Conservation (phyloP, 2,888 invertebrate genomes). For the Aporophyla lueneburgensis region DNA sequence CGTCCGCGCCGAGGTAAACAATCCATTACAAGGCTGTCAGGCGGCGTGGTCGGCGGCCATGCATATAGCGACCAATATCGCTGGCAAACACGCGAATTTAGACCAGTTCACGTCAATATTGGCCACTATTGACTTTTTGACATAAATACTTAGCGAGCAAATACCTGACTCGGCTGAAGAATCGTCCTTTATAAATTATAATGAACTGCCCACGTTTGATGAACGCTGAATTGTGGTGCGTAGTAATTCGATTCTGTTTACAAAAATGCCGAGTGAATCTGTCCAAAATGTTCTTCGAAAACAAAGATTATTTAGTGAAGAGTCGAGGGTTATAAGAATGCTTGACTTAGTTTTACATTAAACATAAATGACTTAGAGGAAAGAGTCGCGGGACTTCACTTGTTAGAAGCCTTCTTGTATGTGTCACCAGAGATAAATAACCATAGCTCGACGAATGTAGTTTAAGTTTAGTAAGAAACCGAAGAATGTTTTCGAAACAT, state of each 20-base stretch:
- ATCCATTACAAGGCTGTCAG: constrained; percentile 86
- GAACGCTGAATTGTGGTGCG: constrained; percentile 4
- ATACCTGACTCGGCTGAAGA: constrained; percentile 49
- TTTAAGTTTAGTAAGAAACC: too few relatives aligned
- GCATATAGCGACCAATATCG: constrained; percentile 80
- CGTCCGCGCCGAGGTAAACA: constrained; percentile 85
- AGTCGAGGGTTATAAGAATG: neutral
- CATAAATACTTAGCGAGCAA: constrained; percentile 58
- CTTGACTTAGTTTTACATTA: constrained; percentile 10
- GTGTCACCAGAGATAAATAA: neutral
- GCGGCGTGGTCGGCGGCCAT: constrained; percentile 70
- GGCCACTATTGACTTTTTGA: constrained; percentile 77
- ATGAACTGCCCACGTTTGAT: constrained; percentile 49
- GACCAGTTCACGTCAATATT: constrained; percentile 80
- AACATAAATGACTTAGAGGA: neutral
- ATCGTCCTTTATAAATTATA: constrained; percentile 52
- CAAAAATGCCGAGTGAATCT: constrained; percentile 19
- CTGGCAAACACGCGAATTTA: constrained; percentile 82
- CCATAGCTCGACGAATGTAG: too few relatives aligned
- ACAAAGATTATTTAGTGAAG: constrained; percentile 23
- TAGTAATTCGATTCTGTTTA: neutral
- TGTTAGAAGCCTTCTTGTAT: neutral
- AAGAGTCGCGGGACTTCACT: neutral
- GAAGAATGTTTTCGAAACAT: too few relatives aligned
- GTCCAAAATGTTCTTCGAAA: constrained; percentile 1